Base-by-base conservation (phyloP, 92 coral and sea anemone genomes). In the Porites evermanni region DNA sequence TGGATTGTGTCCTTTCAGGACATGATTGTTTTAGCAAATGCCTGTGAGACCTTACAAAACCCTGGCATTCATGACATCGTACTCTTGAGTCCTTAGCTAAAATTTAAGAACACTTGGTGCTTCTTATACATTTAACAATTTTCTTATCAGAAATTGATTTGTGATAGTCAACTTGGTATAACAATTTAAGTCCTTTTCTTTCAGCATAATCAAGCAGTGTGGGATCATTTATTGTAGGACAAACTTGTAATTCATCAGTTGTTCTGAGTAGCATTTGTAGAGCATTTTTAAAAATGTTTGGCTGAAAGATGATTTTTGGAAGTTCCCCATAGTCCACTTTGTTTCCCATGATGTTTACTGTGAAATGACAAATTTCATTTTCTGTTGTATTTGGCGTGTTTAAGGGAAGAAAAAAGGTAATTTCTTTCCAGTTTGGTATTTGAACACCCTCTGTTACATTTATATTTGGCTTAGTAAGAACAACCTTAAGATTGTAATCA, bases 351-450 rank as follows among this genome's bases (percentile, higher is more conserved):
- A 77, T 51, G 23, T 77, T 56, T 38, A 77, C 77, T 26, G 72
- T 78, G 56, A 85, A 77, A 16, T 77, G 66, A 24, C 82, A 19
- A 19, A 85, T 32, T 1, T 67, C 53, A 32, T 85, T 13, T 38
- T 38, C 47, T 66, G 72, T 44, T 76, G 84, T 69, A 54, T 67
- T 29, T 54, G 20, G 16, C 8, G 60, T 59, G n/a, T 75, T 59
- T 10, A 44, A 44, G 53, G 83, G 88, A 75, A 85, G 71, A 52
- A 76, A 76, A 58, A 85, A 85, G 20, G 81, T 50, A 14, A 77
- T n/a, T 85, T 76, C 83, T 53, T 85, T 85, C 83, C 88, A 85
- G 23, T 65, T 19, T 18, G 73, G 26, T 67, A 85, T 68, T 76
- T 85, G 53, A 6, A 64, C 61, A 51, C 76, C 88, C 64, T 85